Base-by-base conservation (phyloP, 1,140 invertebrate species). In the Riptortus pedestris region DNA sequence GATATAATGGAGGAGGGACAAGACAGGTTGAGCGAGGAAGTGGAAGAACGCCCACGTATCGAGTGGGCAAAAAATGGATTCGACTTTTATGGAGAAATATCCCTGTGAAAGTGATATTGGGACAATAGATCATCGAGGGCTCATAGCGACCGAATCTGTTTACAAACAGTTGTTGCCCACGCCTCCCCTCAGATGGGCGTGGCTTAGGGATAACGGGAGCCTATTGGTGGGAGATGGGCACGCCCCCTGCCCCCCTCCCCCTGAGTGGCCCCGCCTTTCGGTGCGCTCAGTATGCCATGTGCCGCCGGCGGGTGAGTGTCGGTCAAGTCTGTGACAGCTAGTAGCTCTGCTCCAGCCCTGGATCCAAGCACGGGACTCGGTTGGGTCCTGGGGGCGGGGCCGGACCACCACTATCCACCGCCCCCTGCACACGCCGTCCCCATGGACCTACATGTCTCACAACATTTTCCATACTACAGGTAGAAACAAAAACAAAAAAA, bases 381-480 rank as follows among this genome's bases (percentile, higher is more conserved):
- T 28, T 62, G 60, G 60, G 43, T 62, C 52, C 55, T 59, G 62
- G 73, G 45, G 62, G 62, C 62, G 29, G 62, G 26, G 11, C 43
- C 52, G n/a, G 62, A 38, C 2, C 57, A 59, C 57, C 57, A 59
- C 57, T 45, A 51, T 22, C 62, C 29, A 29, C 51, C 22, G 51
- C 62, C 75, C 24, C 75, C 74, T 62, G 77, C 84, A 58, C 79
- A 83, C 68, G 78, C 82, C 14, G 85, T 88, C 80, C 85, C 86
- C 31, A 87, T 88, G 85, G 88, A 91, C 74, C 79, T 91, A 63
- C 89, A 91, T 76, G 87, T 91, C 71, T 85, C 88, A 11, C 88
- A 90, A 72, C 87, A 86, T 61, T 91, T 90, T 73, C 85, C 88
- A 55, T 91, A 91, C 76, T 91, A 91, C 75, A 86, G 88, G 89